Base-by-base conservation (phyloP, 1,140 invertebrate species). In the Aphaenogaster ashmeadi region DNA sequence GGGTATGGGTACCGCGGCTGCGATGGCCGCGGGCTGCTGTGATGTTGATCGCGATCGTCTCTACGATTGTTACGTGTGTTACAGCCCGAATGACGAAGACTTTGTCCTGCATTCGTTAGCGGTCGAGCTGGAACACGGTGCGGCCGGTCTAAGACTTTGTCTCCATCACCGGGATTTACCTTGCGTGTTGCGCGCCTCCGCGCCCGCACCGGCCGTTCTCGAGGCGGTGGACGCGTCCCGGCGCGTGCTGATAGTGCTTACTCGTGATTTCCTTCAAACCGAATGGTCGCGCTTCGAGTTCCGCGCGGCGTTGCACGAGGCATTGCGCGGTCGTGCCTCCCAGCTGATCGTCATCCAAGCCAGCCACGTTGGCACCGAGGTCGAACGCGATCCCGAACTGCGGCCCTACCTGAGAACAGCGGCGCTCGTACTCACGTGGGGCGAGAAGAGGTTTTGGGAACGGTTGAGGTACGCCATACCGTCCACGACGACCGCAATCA, bases 41-140 rank as follows among this genome's bases (percentile, higher is more conserved):
- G 93, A 94, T 92, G 97, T 98, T 93, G 98, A 98, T 88, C 96
- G 97, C 69, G 98, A 98, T 92, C 98, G 98, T 91, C 95, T 98
- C 13, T 99, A 98, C 95, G 99, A 99, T 93, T 98, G 98, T 54
- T 99, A 99, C 94, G 97, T 99, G 4, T 97, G 98, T 86, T 99
- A 99, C 95, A 98, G 98, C 87, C 98, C 98, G 27, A 98, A 98
- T 94, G 98, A 99, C 95, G 98, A 99, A 92, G 97, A 98, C 92
- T 98, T 98, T 93, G 98, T 99, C 0, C 96, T 98, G 41, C 97
- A 98, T 89, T 98, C 97, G 9, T 96, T 99, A 58, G 97, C 97
- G 3, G 97, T 97, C 2, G 98, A 98, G 91, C 94, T 99, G 71
- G 98, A 99, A 94, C 97, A 98, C 27, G 97, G 96, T 0, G 96